Evolutionary conservation across 2,113 vertebrate species (phyloP), one percentile per base, ranked within the genome.

Genomic region (Ivindomyrus marchei): DNA sequence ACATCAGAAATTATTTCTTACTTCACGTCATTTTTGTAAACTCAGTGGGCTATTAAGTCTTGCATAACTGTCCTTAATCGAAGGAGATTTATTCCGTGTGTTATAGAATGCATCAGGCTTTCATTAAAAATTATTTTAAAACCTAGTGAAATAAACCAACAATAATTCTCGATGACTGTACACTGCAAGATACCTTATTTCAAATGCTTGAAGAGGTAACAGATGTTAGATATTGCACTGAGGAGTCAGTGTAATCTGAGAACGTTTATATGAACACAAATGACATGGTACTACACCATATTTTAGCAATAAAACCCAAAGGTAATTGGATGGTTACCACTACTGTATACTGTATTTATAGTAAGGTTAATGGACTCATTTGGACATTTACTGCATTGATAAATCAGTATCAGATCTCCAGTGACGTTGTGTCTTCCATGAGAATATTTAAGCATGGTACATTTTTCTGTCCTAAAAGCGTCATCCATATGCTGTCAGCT

Each of bases 381-480:
- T 89, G 47, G 6, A 66, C 56, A 47, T 88, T 62, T 27, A 66
- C 19, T 46, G 66, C 70, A 89, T 27, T 21, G 13, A 39, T 80
- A 89, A 52, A 74, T 89, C 66, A 31, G 39, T 39, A 52, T 45
- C 70, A 53, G 66, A 89, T 89, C 74, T 89, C 70, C 39, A 83
- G 74, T 83, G 58, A 66, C 24, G 45, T 17, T 47, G 83, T n/a
- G n/a, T 42, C 58, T 74, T 45, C 9, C 88, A 74, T 46, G 88
- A n/a, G 42, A 45, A 70, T 46, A 70, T 31, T 70, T 83, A 45
- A 39, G 42, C 36, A 7, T 15, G 10, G 74, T 46, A 84, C 42
- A 85, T 46, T 85, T 85, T 85, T 47, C 83, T 85, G 83, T 46
- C 83, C 49, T 89, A 89, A 62, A 89, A 89, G 52, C 13, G 21